Percentiles rank a stretch among this genome's conserved stretches.
phyloP scores from a whole-genome alignment of 2,888 invertebrate species.

The Trichogramma evanescens region DNA sequence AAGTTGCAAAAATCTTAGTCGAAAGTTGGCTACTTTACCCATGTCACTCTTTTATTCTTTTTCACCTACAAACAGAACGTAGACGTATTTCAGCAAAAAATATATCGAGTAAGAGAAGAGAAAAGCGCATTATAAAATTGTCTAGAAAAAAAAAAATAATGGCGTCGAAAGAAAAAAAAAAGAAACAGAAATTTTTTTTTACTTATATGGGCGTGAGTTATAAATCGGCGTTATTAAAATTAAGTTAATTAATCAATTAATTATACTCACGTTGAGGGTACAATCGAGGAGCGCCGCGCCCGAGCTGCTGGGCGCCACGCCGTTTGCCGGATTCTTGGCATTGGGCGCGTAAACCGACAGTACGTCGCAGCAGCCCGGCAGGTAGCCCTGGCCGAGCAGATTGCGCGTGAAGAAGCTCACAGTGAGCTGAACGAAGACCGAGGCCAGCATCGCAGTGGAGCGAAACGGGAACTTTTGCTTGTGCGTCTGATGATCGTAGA shows the following conservation, averaged over 20 bases:
- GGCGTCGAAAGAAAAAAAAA: too few relatives aligned
- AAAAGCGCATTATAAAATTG: too few relatives aligned
- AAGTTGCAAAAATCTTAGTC: too few relatives aligned
- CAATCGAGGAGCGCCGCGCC: conserved; percentile 43
- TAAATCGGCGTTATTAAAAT: not conserved
- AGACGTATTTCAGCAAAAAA: too few relatives aligned
- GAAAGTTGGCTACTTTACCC: too few relatives aligned
- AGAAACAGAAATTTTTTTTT: too few relatives aligned
- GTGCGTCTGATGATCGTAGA: conserved; percentile 43
- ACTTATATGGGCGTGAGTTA: not conserved
- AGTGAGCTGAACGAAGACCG: conserved; percentile 49
- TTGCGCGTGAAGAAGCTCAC: conserved; percentile 49
- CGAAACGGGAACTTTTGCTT: conserved; percentile 62
- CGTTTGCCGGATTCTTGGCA: conserved; percentile 36
- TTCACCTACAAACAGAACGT: too few relatives aligned
- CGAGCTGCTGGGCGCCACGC: conserved; percentile 42
- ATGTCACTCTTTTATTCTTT: too few relatives aligned
- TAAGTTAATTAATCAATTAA: not conserved
- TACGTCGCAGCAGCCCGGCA: conserved; percentile 42
- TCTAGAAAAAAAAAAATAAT: too few relatives aligned
- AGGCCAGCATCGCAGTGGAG: conserved; percentile 58
- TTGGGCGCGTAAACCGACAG: conserved; percentile 41
- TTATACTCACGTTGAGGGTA: conserved; percentile 36
- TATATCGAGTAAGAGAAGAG: too few relatives aligned
- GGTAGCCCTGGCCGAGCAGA: conserved; percentile 40